These are phyloP conservation scores for Drosophila lacertosa DNA, from an alignment of 1,140 invertebrate genomes.

Conservation along the genomic window DNA sequence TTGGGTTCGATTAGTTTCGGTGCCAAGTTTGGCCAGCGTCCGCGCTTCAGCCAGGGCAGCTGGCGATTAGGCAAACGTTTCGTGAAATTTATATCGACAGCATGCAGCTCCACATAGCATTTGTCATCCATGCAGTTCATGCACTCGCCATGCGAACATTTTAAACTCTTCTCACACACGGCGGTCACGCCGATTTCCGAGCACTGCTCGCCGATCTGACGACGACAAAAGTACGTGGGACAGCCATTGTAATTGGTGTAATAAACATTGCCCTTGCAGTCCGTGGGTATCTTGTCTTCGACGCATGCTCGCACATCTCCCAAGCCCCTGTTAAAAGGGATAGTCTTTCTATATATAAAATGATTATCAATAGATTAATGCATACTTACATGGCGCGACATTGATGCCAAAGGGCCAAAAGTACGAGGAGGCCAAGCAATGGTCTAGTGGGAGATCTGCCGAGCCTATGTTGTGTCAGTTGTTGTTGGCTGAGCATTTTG, in stretches of 20 bases:
- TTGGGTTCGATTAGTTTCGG: slow-evolving; percentile 1
- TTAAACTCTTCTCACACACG: not conserved
- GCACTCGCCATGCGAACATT: not conserved
- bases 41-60: slow-evolving; percentile 13
- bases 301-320: too few relatives aligned
- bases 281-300: too few relatives aligned
- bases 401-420: slow-evolving; percentile 29
- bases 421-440: slow-evolving; percentile 18
- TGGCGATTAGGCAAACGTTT: not conserved
- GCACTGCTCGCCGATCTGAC: not conserved
- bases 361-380: not conserved
- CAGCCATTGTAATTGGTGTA: not conserved
- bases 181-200: too few relatives aligned
- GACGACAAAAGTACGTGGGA: not conserved
- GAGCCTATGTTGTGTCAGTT: slow-evolving; percentile 15
- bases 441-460: slow-evolving; percentile 21
- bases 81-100: not conserved
- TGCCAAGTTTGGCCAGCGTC: not conserved
- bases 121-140: not conserved
- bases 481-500: slow-evolving; percentile 41
- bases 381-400: slow-evolving; percentile 26
- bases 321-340: too few relatives aligned
- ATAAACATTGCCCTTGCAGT: not conserved
- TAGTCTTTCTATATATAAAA: too few relatives aligned
- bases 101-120: not conserved